phyloP scores from a whole-genome alignment of 2,113 vertebrate species.

The Actenoides hombroni region DNA sequence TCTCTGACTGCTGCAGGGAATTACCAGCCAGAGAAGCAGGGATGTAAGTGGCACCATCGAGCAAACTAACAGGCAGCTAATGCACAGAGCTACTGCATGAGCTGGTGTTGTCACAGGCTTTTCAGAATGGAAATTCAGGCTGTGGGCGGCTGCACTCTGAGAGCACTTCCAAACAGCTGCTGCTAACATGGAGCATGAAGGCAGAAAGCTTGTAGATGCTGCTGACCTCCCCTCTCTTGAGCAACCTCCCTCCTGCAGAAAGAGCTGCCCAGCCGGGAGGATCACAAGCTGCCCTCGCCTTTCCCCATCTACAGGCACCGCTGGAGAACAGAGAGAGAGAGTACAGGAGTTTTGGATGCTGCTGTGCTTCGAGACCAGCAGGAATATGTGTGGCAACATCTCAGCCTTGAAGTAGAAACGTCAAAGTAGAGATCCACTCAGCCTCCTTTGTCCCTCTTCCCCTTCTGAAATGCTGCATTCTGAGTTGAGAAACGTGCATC shows the following conservation, averaged over 20 bases:
- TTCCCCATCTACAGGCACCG: not conserved
- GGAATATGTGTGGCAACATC: fast-evolving
- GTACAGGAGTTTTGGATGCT: not conserved
- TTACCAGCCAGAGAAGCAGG: not conserved
- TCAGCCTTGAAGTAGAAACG: not conserved
- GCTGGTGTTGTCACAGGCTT: not conserved
- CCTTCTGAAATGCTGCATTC: not conserved
- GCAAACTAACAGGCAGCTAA: not conserved
- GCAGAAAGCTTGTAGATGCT: not conserved
- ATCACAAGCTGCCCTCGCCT: not conserved
- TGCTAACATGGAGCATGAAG: not conserved
- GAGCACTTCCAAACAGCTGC: not conserved
- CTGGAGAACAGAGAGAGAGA: not conserved
- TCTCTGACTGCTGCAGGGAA: fast-evolving
- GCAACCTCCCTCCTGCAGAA: not conserved
- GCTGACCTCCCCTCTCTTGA: fast-evolving
- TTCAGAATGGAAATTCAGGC: not conserved
- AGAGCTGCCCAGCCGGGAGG: not conserved
- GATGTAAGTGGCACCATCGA: not conserved
- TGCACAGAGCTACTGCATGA: not conserved
- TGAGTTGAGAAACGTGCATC: not conserved
- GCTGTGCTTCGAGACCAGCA: not conserved
- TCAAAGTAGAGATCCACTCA: not conserved
- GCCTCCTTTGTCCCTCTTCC: not conserved
- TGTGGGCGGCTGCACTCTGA: not conserved